Base-by-base conservation (phyloP, 2,888 invertebrate species). In the Drosophila monieri region DNA sequence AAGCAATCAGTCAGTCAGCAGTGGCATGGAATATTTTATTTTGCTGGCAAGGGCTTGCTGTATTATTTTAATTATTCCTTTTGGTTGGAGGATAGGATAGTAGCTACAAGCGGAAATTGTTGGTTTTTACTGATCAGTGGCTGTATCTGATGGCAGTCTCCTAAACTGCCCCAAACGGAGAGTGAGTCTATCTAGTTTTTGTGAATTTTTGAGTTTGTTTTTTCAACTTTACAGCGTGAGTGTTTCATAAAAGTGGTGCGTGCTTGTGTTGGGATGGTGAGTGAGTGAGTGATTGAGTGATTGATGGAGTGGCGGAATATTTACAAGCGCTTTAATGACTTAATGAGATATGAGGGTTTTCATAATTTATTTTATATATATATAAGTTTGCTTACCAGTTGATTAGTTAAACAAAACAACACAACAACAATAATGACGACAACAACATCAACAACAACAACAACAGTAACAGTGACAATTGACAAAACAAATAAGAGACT, bases 361-460 rank as follows among this genome's bases (percentile, higher is more conserved):
- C 60, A 73, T 61, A 61, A 67, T 49, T 41, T 18, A 18, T 10
- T 18, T 9, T 41, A 41, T 41, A 43, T 18, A 43, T 43, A 21
- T 72, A 52, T 37, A 86, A 79, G 77, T 76, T 83, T 81, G 87
- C 87, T 85, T 86, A 87, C 87, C 86, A 75, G 80, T 77, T 76
- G 64, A 71, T 78, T 81, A 78, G 77, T 74, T 68, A 70, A 84
- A 79, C 73, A 81, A 77, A 73, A 80, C 74, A 75, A 83, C 78
- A 84, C 78, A 76, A 78, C 66, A 76, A 73, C 44, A 56, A 64
- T 37, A 2, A 35, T n/a, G 35, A 35, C 35, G 48, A 52, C 43
- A 56, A 65, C 55, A 52, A 68, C 77, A 76, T 77, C 76, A 57
- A 73, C 65, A 76, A 68, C 69, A 18, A 18, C 18, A 74, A 66